phyloP scores from a whole-genome alignment of 2,888 invertebrate genomes.

The Coenonympha glycerion region DNA sequence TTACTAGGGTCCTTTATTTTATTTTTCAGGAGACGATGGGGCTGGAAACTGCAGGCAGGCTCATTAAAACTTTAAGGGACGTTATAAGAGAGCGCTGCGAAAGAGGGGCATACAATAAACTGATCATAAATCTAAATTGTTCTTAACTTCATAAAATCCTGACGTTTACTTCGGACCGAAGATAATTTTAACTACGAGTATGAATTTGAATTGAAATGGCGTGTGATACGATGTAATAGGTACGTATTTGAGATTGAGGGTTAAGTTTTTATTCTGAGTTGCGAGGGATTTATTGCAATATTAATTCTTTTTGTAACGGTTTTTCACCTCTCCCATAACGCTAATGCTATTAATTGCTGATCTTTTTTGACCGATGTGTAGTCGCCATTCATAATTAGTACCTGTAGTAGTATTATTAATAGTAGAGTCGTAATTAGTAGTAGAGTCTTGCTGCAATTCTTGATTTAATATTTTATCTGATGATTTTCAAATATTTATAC shows the following conservation, averaged over 20 bases:
- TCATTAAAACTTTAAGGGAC: conserved; percentile 22
- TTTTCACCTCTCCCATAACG: too few relatives aligned
- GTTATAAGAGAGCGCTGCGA: not conserved
- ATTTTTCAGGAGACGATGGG: conserved; percentile 31
- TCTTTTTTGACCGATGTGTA: too few relatives aligned
- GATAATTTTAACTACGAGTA: conserved; percentile 18
- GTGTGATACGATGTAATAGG: conserved; percentile 10
- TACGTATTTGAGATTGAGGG: not conserved
- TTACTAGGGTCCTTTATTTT: conserved; percentile 31
- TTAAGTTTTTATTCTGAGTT: too few relatives aligned
- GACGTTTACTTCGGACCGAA: conserved; percentile 14
- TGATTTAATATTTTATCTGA: too few relatives aligned
- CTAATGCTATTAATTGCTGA: too few relatives aligned
- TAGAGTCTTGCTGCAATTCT: too few relatives aligned
- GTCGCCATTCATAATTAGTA: too few relatives aligned
- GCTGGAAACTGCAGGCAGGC: conserved; percentile 32
- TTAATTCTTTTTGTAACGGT: too few relatives aligned
- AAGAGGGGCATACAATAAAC: conserved; percentile 7
- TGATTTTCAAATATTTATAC: too few relatives aligned
- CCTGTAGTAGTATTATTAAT: too few relatives aligned
- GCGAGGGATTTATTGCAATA: too few relatives aligned
- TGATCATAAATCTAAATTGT: conserved; percentile 20
- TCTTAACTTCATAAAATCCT: conserved; percentile 11
- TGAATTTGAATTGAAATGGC: conserved; percentile 14
- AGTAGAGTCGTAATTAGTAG: too few relatives aligned